Conservation (phyloP, 2,113 vertebrate species). For the Alligator mississippiensis region DNA sequence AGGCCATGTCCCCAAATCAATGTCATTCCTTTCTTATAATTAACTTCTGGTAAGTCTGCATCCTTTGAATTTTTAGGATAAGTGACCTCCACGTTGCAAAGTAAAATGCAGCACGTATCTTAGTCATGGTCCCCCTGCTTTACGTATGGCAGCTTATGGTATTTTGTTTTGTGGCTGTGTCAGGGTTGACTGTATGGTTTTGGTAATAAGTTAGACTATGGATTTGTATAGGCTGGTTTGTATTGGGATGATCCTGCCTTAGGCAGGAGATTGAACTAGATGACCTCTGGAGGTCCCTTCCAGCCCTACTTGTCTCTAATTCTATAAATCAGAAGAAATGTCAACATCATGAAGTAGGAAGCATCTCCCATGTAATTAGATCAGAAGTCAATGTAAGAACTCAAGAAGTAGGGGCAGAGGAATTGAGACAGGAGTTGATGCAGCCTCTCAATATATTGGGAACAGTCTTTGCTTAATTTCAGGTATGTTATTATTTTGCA, state of each 20-base stretch:
- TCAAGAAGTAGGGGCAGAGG: neutral
- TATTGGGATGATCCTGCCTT: no score
- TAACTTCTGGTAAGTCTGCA: neutral
- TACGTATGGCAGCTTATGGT: no score
- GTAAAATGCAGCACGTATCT: neutral
- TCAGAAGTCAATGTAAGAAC: neutral
- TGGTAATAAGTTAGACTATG: no score
- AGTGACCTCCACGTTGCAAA: neutral
- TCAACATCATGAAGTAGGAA: conserved; percentile 62
- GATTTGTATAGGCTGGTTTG: no score
- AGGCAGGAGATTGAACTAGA: no score
- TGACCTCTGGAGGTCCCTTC: no score
- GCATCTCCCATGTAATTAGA: neutral
- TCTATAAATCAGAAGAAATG: neutral
- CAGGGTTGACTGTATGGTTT: no score
- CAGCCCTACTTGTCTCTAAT: no score
- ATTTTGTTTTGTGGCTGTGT: no score
- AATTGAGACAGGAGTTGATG: neutral
- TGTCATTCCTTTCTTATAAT: neutral
- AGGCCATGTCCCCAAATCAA: no score
- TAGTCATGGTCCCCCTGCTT: no score
- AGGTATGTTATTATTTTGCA: conserved; percentile 19
- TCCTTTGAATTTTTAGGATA: neutral
- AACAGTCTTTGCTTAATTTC: neutral
- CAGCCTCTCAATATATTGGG: neutral